Evolutionary conservation across 1,140 invertebrate genomes (phyloP).

Genomic region (Elymnias hypermnestra): DNA sequence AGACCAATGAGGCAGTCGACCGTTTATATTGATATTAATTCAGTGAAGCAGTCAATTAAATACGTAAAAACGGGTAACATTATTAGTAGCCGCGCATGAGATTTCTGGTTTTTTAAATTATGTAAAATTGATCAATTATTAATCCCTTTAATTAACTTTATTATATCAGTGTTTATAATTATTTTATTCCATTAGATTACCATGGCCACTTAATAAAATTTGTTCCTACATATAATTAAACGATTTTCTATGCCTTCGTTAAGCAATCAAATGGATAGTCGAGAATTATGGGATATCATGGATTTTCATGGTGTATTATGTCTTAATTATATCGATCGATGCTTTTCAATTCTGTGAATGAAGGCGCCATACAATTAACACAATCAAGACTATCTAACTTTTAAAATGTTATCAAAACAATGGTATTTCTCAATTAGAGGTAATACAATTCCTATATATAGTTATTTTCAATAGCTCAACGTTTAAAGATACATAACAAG

Average conservation of each 20-base stretch:
- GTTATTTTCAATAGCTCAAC: too few species aligned
- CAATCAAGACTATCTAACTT: too few species aligned
- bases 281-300: conserved; percentile 31
- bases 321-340: conserved; percentile 27
- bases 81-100: too few species aligned
- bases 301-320: conserved; percentile 31
- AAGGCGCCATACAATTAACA: conserved; percentile 30
- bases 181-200: conserved; percentile 12
- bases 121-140: conserved; percentile 4
- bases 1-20: too few species aligned
- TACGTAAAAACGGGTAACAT: too few species aligned
- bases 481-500: too few species aligned
- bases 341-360: conserved; percentile 16
- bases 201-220: conserved; percentile 30
- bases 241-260: conserved; percentile 22
- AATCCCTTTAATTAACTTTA: neutral
- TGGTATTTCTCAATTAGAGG: too few species aligned
- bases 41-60: too few species aligned
- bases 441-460: too few species aligned
- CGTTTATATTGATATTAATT: too few species aligned
- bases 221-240: conserved; percentile 18
- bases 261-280: conserved; percentile 17
- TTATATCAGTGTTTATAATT: conserved; percentile 5
- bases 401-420: too few species aligned
- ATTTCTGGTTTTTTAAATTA: too few species aligned